A percentile compares a stretch with the other conserved stretches of the same genome.
Conservation (phyloP, 2,113 vertebrate species). For the Prolemur simus region DNA sequence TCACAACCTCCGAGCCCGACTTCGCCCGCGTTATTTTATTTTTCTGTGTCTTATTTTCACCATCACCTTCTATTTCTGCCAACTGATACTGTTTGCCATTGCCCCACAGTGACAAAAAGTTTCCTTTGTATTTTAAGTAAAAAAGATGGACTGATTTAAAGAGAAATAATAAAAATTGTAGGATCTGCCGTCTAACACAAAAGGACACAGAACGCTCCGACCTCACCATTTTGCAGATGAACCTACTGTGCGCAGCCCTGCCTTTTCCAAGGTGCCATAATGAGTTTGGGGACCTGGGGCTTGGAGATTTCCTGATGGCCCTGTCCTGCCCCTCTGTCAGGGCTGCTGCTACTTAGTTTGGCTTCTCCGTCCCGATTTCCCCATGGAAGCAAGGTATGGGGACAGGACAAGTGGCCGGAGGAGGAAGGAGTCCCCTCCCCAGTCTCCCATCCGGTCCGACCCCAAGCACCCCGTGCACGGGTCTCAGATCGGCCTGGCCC, state of each 20-base stretch:
- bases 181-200: background rate
- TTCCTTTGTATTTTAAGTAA: background rate
- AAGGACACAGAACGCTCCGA: background rate
- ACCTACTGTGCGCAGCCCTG: background rate
- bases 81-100: background rate
- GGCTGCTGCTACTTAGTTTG: background rate
- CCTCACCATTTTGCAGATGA: background rate
- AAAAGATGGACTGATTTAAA: background rate
- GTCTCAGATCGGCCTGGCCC: background rate
- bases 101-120: background rate
- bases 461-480: background rate
- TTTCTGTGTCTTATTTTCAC: background rate
- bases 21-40: background rate
- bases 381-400: background rate
- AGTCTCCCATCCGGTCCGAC: background rate
- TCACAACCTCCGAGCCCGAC: background rate
- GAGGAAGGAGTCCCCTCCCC: background rate
- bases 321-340: background rate
- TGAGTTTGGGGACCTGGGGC: background rate
- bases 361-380: background rate
- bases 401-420: background rate
- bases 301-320: background rate
- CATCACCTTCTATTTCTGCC: background rate
- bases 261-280: background rate
- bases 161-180: background rate